Evolutionary conservation across 1,140 invertebrate species (phyloP).

Genomic region (Episyrphus balteatus): DNA sequence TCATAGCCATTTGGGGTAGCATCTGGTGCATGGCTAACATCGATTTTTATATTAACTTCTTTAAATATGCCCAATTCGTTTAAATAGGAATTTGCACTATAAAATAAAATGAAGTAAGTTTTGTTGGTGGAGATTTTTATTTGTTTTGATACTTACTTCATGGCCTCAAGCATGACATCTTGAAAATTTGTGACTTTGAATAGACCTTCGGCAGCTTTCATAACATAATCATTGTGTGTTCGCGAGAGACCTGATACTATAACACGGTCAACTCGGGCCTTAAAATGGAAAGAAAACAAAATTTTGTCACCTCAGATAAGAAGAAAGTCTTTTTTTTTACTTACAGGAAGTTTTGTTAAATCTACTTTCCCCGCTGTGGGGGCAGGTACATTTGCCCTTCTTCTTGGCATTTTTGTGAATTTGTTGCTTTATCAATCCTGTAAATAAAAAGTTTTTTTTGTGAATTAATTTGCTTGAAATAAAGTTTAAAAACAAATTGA

Average conservation of each 20-base stretch:
- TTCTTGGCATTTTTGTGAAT: too few species aligned
- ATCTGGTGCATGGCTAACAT: conserved; percentile 24
- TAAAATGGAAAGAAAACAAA: not conserved
- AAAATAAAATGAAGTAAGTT: conserved; percentile 1
- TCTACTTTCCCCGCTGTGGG: too few species aligned
- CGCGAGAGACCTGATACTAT: conserved; percentile 28
- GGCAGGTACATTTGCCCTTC: too few species aligned
- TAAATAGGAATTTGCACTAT: conserved; percentile 24
- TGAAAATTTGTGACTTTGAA: conserved; percentile 33
- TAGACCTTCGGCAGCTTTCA: conserved; percentile 24
- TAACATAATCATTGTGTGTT: conserved; percentile 34
- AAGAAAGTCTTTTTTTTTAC: too few species aligned
- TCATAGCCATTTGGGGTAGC: conserved; percentile 33
- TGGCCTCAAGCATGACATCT: conserved; percentile 29
- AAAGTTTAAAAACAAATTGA: too few species aligned
- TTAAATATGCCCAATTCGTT: conserved; percentile 35
- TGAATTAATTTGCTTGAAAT: too few species aligned
- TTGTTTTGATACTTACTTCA: conserved; percentile 13
- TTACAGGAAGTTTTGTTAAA: too few species aligned
- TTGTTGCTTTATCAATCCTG: too few species aligned
- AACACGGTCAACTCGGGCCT: conserved; percentile 31
- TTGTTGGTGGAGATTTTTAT: not conserved
- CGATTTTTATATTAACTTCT: conserved; percentile 29
- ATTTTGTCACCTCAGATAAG: too few species aligned
- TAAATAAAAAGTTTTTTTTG: too few species aligned